Evolutionary conservation across 2,113 vertebrate genomes (phyloP).

Genomic region (Baryphthengus martii): DNA sequence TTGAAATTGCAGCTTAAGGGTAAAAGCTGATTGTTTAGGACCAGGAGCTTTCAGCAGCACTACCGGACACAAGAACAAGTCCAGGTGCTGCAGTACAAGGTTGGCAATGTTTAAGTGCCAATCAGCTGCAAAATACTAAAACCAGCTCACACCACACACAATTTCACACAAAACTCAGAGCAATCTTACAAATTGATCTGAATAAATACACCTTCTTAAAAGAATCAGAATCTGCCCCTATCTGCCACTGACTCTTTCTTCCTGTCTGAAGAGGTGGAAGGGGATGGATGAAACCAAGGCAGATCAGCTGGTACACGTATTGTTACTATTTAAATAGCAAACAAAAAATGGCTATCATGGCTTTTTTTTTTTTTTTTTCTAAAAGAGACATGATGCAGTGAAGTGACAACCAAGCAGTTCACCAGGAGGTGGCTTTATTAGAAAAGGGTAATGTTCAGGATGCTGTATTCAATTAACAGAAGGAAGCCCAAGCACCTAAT

Average conservation of each 20-base stretch:
- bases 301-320: background rate
- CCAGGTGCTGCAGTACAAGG: background rate
- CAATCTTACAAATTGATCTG: background rate
- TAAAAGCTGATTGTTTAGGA: background rate
- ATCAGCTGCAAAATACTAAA: background rate
- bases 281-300: background rate
- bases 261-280: background rate
- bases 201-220: background rate
- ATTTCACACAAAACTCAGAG: background rate
- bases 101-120: background rate
- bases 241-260: background rate
- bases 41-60: background rate
- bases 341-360: background rate
- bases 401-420: background rate
- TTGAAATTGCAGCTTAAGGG: background rate
- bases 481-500: background rate
- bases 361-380: background rate
- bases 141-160: background rate
- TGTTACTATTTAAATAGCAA: background rate
- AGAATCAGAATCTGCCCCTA: background rate
- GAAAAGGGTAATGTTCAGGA: background rate
- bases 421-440: background rate
- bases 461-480: background rate
- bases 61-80: background rate
- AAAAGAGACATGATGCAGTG: background rate